phyloP scores from a whole-genome alignment of 2,113 vertebrate species.

The Ifrita kowaldi region DNA sequence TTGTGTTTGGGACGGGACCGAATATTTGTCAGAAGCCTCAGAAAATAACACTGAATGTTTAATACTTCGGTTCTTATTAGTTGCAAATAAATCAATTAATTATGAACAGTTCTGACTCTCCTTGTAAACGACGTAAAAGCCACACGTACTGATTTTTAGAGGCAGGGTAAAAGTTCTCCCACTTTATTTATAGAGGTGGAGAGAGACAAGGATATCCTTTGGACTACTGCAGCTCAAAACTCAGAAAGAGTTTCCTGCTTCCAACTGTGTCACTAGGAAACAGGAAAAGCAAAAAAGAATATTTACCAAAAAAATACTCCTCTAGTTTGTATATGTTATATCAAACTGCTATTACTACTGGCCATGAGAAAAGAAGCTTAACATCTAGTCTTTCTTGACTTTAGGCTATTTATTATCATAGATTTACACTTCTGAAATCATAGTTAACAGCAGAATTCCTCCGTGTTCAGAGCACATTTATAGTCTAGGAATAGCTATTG shows the following conservation, averaged over 20 bases:
- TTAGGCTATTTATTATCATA: conserved; percentile 7
- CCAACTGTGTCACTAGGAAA: conserved; percentile 66
- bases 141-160: background rate
- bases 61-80: background rate
- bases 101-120: background rate
- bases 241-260: conserved; percentile 64
- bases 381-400: background rate
- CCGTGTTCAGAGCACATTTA: background rate
- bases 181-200: conserved; percentile 69
- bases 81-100: background rate
- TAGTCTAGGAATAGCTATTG: conserved; percentile 1
- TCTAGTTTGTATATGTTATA: conserved; percentile 3
- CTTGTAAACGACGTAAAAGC: background rate
- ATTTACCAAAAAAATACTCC: conserved; percentile 27
- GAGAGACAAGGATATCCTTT: conserved; percentile 71
- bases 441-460: background rate
- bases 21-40: background rate
- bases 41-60: background rate
- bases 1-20: background rate
- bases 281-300: conserved; percentile 64
- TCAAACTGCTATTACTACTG: background rate
- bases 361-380: background rate
- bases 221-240: conserved; percentile 49
- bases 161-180: conserved; percentile 35
- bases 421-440: conserved; percentile 35